Percentiles rank a stretch among this genome's conserved stretches.
Evolutionary conservation across 2,888 invertebrate genomes (phyloP).

Genomic region (Caenorhabditis parvicauda): DNA sequence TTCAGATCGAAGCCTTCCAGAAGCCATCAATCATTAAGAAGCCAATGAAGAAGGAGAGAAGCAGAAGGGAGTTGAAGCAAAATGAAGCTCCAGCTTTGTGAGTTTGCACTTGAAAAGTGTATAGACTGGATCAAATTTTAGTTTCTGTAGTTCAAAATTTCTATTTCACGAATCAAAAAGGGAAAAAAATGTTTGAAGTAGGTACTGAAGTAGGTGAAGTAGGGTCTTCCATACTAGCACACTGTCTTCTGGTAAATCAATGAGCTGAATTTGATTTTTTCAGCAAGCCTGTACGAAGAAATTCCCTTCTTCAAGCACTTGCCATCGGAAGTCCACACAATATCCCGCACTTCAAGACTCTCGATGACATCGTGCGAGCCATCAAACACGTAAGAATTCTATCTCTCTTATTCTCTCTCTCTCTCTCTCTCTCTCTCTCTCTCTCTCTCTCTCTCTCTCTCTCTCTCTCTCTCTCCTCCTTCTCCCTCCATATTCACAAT

Average conservation of each 20-base stretch:
- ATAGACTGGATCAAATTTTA: no score
- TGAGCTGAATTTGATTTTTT: conserved; percentile 17
- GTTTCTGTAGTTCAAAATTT: no score
- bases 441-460: conserved; percentile 4
- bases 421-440: conserved; percentile 5
- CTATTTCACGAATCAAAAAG: no score
- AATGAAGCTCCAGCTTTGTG: conserved; percentile 61
- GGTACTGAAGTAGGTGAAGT: no score
- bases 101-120: conserved; percentile 7
- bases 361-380: conserved; percentile 58
- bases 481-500: conserved; percentile 10
- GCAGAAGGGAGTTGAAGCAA: conserved; percentile 50
- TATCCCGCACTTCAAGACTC: conserved; percentile 61
- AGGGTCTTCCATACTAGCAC: no score
- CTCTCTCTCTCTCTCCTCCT: conserved; percentile 4
- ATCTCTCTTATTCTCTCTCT: neutral
- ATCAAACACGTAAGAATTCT: conserved; percentile 58
- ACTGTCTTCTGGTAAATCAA: no score
- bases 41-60: conserved; percentile 60
- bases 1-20: conserved; percentile 45
- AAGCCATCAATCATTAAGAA: conserved; percentile 62
- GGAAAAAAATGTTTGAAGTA: no score
- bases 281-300: conserved; percentile 60
- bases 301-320: conserved; percentile 57
- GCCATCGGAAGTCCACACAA: conserved; percentile 61